A percentile compares a stretch with the other conserved stretches of the same genome.
These are phyloP conservation scores for Holotrichia oblita DNA, from an alignment of 1,140 invertebrate species.

Conservation along the genomic window DNA sequence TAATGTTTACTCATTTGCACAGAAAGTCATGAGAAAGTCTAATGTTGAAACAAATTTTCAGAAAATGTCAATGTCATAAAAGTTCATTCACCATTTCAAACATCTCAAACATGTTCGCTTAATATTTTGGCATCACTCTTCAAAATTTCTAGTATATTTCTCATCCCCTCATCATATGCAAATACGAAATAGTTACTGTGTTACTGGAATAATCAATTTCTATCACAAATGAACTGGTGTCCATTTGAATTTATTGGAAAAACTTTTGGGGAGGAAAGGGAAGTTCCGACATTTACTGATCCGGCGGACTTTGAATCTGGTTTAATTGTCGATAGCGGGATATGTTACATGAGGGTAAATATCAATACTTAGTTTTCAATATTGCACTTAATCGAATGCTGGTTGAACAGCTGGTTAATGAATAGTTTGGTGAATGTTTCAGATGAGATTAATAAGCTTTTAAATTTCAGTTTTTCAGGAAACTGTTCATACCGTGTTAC, in stretches of 20 bases:
- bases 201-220: not conserved
- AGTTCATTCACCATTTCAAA: conserved; percentile 10
- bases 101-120: not conserved
- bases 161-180: not conserved
- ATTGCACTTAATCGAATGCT: too few relatives aligned
- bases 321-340: conserved; percentile 51
- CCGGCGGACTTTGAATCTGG: conserved; percentile 53
- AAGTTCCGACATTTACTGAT: conserved; percentile 46
- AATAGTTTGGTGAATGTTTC: too few relatives aligned
- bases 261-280: conserved; percentile 49
- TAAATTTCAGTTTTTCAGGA: conserved; percentile 33
- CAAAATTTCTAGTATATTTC: conserved; percentile 14
- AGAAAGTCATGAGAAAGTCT: too few relatives aligned
- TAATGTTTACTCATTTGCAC: too few relatives aligned
- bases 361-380: not conserved
- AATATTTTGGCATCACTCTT: not conserved
- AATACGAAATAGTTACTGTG: not conserved
- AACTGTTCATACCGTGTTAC: conserved; percentile 29
- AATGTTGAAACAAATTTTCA: not conserved
- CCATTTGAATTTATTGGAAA: conserved; percentile 46
- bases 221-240: conserved; percentile 14
- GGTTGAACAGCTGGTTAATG: too few relatives aligned
- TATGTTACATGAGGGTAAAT: conserved; percentile 53
- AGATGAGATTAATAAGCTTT: too few relatives aligned
- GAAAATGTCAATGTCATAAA: not conserved